Percentiles rank a stretch among this genome's conserved stretches.
Conservation (phyloP, 2,113 vertebrate genomes). For the Taxidea taxus region DNA sequence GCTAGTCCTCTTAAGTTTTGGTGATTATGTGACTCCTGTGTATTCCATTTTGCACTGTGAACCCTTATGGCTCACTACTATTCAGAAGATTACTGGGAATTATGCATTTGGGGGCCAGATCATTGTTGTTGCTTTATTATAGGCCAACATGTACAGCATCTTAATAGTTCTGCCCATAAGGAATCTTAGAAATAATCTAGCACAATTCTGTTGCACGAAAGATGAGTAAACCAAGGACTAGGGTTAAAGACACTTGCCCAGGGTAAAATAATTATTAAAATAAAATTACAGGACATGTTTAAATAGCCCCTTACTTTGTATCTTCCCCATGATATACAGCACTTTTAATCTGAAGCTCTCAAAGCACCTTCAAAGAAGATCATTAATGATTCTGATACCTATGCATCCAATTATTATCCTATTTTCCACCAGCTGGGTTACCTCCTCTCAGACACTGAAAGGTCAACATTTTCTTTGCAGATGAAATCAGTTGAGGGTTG, state of each 20-base stretch:
- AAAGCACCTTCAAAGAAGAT: conserved; percentile 12
- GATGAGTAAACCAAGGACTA: neutral
- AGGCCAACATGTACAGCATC: neutral
- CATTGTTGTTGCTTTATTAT: neutral
- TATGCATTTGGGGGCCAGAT: neutral
- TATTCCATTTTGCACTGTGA: neutral
- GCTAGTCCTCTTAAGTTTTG: neutral
- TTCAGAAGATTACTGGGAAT: conserved; percentile 7
- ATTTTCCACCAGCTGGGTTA: neutral
- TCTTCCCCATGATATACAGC: neutral
- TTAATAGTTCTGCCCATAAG: neutral
- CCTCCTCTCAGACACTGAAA: conserved; percentile 22
- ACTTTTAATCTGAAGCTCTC: neutral
- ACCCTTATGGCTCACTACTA: neutral
- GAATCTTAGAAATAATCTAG: neutral
- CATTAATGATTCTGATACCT: neutral
- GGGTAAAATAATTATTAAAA: neutral
- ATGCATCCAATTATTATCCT: neutral
- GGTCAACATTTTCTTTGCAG: conserved; percentile 20
- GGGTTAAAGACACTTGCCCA: neutral
- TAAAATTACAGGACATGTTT: neutral
- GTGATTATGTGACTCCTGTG: neutral
- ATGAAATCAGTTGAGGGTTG: conserved; percentile 9
- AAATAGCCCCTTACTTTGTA: neutral
- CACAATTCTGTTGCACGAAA: neutral